Percentiles rank a stretch among this genome's conserved stretches.
Conservation (phyloP, 92 coral and sea anemone genomes). For the Phenganax stokvisi region DNA sequence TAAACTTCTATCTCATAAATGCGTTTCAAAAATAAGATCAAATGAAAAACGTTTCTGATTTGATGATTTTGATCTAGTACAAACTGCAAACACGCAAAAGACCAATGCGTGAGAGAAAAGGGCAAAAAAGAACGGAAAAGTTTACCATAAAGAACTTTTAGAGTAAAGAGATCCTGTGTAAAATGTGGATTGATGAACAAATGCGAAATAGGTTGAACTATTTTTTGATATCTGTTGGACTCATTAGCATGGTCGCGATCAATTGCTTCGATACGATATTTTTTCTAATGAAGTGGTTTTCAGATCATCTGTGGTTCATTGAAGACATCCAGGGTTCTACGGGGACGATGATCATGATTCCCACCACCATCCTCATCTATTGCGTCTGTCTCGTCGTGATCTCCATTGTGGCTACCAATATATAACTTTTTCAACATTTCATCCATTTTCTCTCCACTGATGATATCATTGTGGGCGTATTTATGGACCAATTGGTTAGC, state of each 20-base stretch:
- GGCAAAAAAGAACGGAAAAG: too few relatives aligned
- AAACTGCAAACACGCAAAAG: too few relatives aligned
- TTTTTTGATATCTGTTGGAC: slow-evolving; percentile 10
- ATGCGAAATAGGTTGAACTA: background rate
- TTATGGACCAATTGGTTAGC: slow-evolving; percentile 1
- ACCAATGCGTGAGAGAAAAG: too few relatives aligned
- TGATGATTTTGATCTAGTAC: too few relatives aligned
- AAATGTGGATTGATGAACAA: background rate
- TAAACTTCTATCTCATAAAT: too few relatives aligned
- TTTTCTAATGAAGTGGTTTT: background rate
- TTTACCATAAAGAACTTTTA: background rate
- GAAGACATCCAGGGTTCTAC: background rate
- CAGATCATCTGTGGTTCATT: background rate
- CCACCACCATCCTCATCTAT: background rate
- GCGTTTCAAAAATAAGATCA: too few relatives aligned
- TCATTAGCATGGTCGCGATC: background rate
- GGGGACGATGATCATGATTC: background rate
- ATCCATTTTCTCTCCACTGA: slow-evolving; percentile 9
- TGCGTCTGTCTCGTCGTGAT: background rate
- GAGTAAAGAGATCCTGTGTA: too few relatives aligned
- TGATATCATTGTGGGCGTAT: slow-evolving; percentile 12
- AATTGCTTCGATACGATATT: background rate
- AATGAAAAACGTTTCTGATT: too few relatives aligned
- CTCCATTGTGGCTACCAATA: background rate
- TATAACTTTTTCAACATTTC: slow-evolving; percentile 14